Evolutionary conservation across 2,888 invertebrate genomes (phyloP).

Genomic region (Pyrrhosoma nymphula): DNA sequence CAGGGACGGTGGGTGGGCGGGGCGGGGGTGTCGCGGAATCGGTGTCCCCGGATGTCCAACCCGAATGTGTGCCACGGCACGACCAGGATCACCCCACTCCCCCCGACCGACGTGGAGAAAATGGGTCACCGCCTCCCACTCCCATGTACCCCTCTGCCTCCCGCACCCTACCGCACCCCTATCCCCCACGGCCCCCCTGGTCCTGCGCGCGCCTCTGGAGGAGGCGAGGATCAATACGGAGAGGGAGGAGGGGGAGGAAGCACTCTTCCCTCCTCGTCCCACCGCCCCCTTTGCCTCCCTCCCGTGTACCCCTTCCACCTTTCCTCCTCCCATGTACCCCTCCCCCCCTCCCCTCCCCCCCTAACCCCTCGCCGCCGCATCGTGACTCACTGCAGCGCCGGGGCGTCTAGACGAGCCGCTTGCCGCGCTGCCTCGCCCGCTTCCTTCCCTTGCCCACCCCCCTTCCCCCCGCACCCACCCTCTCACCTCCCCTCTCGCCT

Average conservation of each 20-base stretch:
- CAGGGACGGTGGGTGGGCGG: not conserved
- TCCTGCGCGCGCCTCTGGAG: not conserved
- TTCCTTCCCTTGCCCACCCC: not conserved
- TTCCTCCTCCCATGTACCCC: not conserved
- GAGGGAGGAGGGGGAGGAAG: not conserved
- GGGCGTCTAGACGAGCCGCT: not conserved
- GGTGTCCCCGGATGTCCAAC: not conserved
- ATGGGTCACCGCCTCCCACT: not conserved
- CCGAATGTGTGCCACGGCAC: constrained; percentile 6
- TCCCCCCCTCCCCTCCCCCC: not conserved
- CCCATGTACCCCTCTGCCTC: not conserved
- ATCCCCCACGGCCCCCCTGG: not conserved
- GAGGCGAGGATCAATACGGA: not conserved
- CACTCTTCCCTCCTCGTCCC: too few relatives aligned
- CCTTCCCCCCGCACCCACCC: not conserved
- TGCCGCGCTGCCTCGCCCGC: not conserved
- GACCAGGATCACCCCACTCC: not conserved
- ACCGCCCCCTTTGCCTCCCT: too few relatives aligned
- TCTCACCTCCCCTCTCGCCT: not conserved
- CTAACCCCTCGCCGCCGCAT: not conserved
- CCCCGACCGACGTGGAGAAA: not conserved
- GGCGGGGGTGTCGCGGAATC: not conserved
- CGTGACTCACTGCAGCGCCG: constrained; percentile 18
- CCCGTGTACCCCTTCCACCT: not conserved
- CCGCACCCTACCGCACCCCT: too few relatives aligned